Evolutionary conservation across 2,888 invertebrate species (phyloP).

Genomic region (Anthoptus insignis): DNA sequence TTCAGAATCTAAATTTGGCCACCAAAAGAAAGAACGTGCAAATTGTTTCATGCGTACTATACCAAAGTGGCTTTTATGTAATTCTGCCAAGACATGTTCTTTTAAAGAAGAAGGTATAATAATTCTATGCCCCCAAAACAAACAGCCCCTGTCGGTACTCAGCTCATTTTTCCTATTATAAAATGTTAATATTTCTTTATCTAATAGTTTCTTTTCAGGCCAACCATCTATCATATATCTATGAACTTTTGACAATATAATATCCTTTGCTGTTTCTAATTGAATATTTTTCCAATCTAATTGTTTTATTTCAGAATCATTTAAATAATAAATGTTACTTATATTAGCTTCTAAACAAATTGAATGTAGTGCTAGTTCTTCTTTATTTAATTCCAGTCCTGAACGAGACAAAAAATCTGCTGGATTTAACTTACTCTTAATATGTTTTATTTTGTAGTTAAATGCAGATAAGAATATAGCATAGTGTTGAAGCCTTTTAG

Average conservation of each 20-base stretch:
- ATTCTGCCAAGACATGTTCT: constrained; percentile 21
- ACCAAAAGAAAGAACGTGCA: constrained; percentile 41
- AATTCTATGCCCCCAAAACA: constrained; percentile 39
- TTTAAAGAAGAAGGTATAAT: constrained; percentile 24
- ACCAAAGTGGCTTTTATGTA: constrained; percentile 39
- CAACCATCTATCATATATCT: constrained; percentile 30
- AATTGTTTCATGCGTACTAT: constrained; percentile 35
- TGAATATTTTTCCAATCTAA: constrained; percentile 37
- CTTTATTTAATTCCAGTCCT: neutral
- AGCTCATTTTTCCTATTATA: constrained; percentile 31
- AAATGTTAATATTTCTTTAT: constrained; percentile 15
- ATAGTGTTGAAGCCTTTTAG: constrained; percentile 51
- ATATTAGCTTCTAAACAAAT: neutral
- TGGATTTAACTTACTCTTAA: constrained; percentile 40
- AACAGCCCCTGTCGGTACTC: constrained; percentile 24
- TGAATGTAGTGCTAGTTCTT: neutral
- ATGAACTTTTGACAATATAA: constrained; percentile 13
- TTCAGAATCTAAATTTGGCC: constrained; percentile 38
- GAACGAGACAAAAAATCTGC: constrained; percentile 43
- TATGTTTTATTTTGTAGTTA: constrained; percentile 43
- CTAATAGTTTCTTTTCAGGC: constrained; percentile 31
- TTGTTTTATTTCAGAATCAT: constrained; percentile 9
- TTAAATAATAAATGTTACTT: constrained; percentile 16
- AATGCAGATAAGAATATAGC: constrained; percentile 49
- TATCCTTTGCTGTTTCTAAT: constrained; percentile 35